These are phyloP conservation scores for Micrastur ruficollis DNA, from an alignment of 2,797 vertebrate genomes.

Conservation along the genomic window DNA sequence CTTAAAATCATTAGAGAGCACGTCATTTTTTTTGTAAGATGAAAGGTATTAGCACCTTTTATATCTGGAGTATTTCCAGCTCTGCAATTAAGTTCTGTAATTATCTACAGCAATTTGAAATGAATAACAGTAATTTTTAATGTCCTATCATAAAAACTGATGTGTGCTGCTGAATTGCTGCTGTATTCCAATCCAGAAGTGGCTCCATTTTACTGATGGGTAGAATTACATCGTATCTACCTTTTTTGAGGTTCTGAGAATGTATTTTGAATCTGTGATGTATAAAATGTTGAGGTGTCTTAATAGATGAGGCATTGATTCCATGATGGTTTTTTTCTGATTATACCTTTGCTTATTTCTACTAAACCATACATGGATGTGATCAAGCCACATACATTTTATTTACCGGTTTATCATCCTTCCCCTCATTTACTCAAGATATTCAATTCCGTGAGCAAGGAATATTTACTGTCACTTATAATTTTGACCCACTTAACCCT, in stretches of 20 bases:
- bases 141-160: slow-evolving; percentile 19
- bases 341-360: background rate
- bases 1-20: background rate
- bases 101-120: slow-evolving; percentile 47
- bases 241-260: background rate
- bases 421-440: background rate
- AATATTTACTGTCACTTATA: background rate
- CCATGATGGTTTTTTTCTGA: background rate
- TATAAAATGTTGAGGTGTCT: background rate
- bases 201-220: background rate
- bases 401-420: background rate
- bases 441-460: background rate
- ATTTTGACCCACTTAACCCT: background rate
- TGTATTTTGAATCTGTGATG: background rate
- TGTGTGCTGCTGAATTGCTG: background rate
- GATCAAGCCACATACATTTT: background rate
- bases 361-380: background rate
- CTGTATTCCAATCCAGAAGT: background rate
- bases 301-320: background rate
- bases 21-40: background rate
- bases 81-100: slow-evolving; percentile 44
- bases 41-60: slow-evolving; percentile 14
- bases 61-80: slow-evolving; percentile 37
- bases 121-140: slow-evolving; percentile 42
- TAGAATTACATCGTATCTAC: background rate